Base-by-base conservation (phyloP, 2,888 invertebrate genomes). In the Apamea sordens region DNA sequence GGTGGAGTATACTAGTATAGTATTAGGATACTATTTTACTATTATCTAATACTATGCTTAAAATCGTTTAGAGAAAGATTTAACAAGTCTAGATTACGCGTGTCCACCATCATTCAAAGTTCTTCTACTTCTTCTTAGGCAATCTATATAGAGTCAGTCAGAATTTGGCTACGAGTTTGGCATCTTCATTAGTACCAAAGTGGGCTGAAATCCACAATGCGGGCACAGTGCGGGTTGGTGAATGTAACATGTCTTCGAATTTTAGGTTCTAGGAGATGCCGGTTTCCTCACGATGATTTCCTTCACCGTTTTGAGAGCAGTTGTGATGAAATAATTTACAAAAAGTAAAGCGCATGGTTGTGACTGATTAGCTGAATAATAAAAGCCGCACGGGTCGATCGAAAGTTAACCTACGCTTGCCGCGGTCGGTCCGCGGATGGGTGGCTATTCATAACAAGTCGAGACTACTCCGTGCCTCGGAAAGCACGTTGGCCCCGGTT, bases 101-200 rank as follows among this genome's bases (percentile, higher is more conserved):
- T 24, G 24, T 32, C 18, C 7, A 2, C 15, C 2, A 10, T 41
- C 15, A 32, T 44, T n/a, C 15, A 28, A 41, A 83, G 21, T 83
- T 83, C 32, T 56, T 83, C 32, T 56, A 11, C n/a, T 56, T n/a
- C 8, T 24, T 24, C 4, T n/a, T 56, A n/a, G 5, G 56, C 10
- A n/a, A 11, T 56, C 3, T 56, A 21, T 21, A 21, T 10, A 13
- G 24, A 56, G 56, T 56, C n/a, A 56, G 56, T 5, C 56, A n/a
- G n/a, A 56, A n/a, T n/a, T 56, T n/a, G 56, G 4, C 24, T n/a
- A n/a, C 4, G 4, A 56, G n/a, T 11, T 56, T n/a, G 24, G 11
- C 10, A 56, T 3, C n/a, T 56, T 24, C 24, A 56, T 10, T 24
- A 24, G 24, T 24, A 56, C 56, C 24, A 56, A 5, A 36, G 36